Conservation (phyloP, 2,113 vertebrate species). For the Tachycineta bicolor region DNA sequence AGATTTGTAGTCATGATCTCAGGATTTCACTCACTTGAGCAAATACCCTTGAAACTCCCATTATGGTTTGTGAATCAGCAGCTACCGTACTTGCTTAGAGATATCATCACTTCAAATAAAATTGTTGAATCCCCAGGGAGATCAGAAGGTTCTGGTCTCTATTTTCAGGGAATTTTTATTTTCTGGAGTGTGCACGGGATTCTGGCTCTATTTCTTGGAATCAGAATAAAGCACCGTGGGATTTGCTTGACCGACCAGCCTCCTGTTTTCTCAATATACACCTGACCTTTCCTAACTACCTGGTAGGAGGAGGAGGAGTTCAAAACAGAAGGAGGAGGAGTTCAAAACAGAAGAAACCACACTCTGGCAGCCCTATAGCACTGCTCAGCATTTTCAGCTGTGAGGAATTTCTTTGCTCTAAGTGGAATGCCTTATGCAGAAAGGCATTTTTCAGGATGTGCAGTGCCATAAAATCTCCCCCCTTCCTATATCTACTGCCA, state of each 20-base stretch:
- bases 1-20: slow-evolving; percentile 12
- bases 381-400: background rate
- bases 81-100: slow-evolving; percentile 10
- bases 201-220: background rate
- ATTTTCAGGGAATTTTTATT: background rate
- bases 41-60: slow-evolving; percentile 42
- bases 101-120: slow-evolving; percentile 45
- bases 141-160: slow-evolving; percentile 25
- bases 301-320: background rate
- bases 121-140: background rate
- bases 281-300: background rate
- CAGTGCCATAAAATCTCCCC: background rate
- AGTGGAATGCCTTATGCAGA: background rate
- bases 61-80: slow-evolving; percentile 45
- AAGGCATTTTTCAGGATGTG: background rate
- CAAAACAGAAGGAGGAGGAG: background rate
- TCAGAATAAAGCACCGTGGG: background rate
- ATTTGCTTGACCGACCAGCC: background rate
- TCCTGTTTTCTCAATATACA: slow-evolving; percentile 4
- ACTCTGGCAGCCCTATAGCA: background rate
- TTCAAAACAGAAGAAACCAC: slow-evolving; percentile 8
- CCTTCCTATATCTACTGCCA: background rate
- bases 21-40: slow-evolving; percentile 3
- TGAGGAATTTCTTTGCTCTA: background rate
- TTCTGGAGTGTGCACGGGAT: background rate